A percentile compares a stretch with the other conserved stretches of the same genome.
These are phyloP conservation scores for Amia ocellicauda DNA, from an alignment of 2,113 vertebrate genomes.

Conservation along the genomic window DNA sequence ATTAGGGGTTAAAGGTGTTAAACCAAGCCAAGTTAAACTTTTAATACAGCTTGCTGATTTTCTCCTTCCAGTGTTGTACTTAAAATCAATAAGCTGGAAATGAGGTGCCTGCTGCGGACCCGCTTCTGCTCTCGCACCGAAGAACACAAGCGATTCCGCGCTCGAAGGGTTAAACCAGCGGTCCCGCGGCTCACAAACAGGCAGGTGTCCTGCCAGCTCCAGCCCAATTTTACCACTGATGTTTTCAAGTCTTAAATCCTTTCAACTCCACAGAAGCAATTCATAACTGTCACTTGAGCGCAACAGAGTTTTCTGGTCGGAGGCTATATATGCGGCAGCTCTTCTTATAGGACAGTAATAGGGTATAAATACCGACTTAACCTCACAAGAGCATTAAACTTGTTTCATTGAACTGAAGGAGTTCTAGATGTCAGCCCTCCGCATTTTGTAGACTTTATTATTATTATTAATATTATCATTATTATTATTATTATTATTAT, in stretches of 20 bases:
- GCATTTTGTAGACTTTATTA: no score
- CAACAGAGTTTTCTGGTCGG: constrained; percentile 71
- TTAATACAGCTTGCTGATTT: no score
- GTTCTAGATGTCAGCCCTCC: constrained; percentile 11
- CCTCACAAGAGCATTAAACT: constrained; percentile 50
- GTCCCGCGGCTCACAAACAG: constrained; percentile 78
- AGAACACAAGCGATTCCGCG: constrained; percentile 20
- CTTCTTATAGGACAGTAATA: constrained; percentile 48
- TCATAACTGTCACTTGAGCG: constrained; percentile 74
- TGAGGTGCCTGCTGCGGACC: neutral
- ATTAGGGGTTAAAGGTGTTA: no score
- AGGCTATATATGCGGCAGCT: constrained; percentile 37
- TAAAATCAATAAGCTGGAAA: no score
- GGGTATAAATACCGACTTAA: constrained; percentile 70
- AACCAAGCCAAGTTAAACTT: no score
- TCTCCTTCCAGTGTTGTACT: no score
- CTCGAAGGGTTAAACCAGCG: constrained; percentile 81
- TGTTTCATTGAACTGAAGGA: constrained; percentile 60
- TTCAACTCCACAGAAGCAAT: constrained; percentile 77
- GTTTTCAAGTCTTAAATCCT: constrained; percentile 68
- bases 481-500: no score
- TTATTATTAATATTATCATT: no score
- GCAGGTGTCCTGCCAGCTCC: constrained; percentile 87
- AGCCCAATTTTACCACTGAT: constrained; percentile 54
- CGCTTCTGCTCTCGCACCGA: neutral